Conservation (phyloP, 2,113 vertebrate genomes). For the Sinocyclocheilus grahami region DNA sequence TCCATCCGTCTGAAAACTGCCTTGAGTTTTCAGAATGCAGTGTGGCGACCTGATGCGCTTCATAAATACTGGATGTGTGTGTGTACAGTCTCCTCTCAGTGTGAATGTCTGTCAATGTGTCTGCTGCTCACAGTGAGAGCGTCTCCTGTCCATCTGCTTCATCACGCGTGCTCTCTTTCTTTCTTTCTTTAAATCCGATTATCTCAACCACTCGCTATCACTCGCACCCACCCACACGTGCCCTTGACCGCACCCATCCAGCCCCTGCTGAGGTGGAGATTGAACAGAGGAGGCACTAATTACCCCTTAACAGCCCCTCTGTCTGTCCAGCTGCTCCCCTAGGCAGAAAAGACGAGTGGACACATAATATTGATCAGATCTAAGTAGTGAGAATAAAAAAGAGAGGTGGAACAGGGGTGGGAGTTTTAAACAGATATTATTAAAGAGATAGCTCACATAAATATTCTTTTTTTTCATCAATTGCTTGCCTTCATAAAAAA, state of each 20-base stretch:
- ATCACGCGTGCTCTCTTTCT: constrained; percentile 57
- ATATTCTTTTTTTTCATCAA: not conserved
- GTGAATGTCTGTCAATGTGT: constrained; percentile 61
- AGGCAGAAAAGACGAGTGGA: constrained; percentile 60
- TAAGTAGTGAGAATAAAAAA: constrained; percentile 44
- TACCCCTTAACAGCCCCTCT: constrained; percentile 73
- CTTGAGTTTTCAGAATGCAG: no score
- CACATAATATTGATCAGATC: constrained; percentile 61
- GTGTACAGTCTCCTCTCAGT: constrained; percentile 36
- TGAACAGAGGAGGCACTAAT: constrained; percentile 70
- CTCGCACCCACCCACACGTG: constrained; percentile 45
- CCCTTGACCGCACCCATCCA: constrained; percentile 49
- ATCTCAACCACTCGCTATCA: constrained; percentile 56
- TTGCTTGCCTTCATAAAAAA: not conserved
- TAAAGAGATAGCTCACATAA: not conserved
- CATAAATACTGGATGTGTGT: constrained; percentile 65
- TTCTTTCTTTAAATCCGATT: constrained; percentile 76
- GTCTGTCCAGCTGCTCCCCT: constrained; percentile 72
- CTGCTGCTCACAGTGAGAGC: constrained; percentile 66
- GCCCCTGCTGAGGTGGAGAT: constrained; percentile 56
- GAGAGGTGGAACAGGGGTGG: constrained; percentile 14
- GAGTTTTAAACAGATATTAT: constrained; percentile 7
- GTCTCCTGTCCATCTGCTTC: constrained; percentile 76
- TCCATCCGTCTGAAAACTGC: no score
- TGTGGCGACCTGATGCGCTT: constrained; percentile 44